Percentiles rank a stretch among this genome's conserved stretches.
Evolutionary conservation across 2,888 invertebrate genomes (phyloP).

Genomic region (Lithosia quadra): DNA sequence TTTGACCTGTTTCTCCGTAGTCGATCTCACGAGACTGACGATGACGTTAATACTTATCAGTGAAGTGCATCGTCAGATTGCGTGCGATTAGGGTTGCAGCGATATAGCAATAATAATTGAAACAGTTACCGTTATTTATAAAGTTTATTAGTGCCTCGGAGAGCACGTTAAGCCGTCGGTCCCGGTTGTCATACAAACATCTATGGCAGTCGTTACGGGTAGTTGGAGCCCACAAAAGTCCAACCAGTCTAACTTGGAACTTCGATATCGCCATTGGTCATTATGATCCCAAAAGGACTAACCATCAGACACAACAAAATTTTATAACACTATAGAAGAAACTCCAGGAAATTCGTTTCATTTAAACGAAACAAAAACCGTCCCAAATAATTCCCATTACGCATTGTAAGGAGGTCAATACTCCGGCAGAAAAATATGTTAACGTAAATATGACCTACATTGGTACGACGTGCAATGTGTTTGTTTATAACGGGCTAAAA

Average conservation of each 20-base stretch:
- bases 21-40: neutral
- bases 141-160: too few species aligned
- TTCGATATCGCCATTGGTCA: too few species aligned
- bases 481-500: neutral
- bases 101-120: neutral
- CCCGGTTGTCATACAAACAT: too few species aligned
- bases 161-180: too few species aligned
- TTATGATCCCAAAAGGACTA: too few species aligned
- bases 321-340: too few species aligned
- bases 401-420: neutral
- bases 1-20: neutral
- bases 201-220: too few species aligned
- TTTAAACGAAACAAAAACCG: neutral
- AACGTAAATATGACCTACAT: constrained; percentile 5
- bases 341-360: neutral
- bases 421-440: constrained; percentile 5
- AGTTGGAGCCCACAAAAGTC: too few species aligned
- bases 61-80: neutral
- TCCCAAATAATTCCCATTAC: neutral
- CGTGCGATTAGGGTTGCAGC: neutral
- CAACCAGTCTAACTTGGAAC: too few species aligned
- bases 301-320: too few species aligned
- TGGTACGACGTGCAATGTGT: neutral
- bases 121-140: neutral
- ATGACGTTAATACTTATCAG: neutral